phyloP scores from a whole-genome alignment of 2,888 invertebrate species.

The Agrenia bidenticulata region DNA sequence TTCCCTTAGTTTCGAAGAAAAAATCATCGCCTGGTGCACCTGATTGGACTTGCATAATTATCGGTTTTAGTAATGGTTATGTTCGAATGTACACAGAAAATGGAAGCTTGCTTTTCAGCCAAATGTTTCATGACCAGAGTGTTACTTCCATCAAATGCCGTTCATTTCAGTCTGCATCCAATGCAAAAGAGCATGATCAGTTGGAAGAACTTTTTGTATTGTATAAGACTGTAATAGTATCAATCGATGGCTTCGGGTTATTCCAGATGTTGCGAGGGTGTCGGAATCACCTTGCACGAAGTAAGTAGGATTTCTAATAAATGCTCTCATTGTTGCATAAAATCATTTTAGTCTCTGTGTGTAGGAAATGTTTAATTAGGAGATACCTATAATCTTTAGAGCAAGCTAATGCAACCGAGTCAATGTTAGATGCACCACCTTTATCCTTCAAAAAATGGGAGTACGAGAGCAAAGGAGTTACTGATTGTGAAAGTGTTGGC shows the following conservation, averaged over 20 bases:
- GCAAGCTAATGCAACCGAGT: constrained; percentile 68
- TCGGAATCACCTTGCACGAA: constrained; percentile 76
- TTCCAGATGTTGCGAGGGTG: constrained; percentile 77
- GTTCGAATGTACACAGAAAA: constrained; percentile 87
- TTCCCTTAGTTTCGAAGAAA: constrained; percentile 61
- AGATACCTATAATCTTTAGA: constrained; percentile 58
- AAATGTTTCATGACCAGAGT: constrained; percentile 79
- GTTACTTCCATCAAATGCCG: constrained; percentile 79
- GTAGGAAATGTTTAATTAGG: no score
- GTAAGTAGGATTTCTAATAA: constrained; percentile 58
- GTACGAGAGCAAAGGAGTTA: constrained; percentile 71
- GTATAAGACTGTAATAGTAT: constrained; percentile 71
- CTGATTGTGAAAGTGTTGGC: constrained; percentile 77
- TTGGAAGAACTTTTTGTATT: constrained; percentile 74
- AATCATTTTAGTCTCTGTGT: no score
- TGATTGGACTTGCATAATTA: constrained; percentile 90
- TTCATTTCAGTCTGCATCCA: constrained; percentile 62
- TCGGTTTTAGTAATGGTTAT: constrained; percentile 82
- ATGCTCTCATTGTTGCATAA: background rate
- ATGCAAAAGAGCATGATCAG: constrained; percentile 56
- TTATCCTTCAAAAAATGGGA: constrained; percentile 82
- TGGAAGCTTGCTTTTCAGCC: constrained; percentile 76
- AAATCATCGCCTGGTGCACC: constrained; percentile 66
- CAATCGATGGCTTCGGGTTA: constrained; percentile 73
- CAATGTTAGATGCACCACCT: constrained; percentile 61